phyloP scores from a whole-genome alignment of 2,888 invertebrate species.

The Temnothorax ravouxi region DNA sequence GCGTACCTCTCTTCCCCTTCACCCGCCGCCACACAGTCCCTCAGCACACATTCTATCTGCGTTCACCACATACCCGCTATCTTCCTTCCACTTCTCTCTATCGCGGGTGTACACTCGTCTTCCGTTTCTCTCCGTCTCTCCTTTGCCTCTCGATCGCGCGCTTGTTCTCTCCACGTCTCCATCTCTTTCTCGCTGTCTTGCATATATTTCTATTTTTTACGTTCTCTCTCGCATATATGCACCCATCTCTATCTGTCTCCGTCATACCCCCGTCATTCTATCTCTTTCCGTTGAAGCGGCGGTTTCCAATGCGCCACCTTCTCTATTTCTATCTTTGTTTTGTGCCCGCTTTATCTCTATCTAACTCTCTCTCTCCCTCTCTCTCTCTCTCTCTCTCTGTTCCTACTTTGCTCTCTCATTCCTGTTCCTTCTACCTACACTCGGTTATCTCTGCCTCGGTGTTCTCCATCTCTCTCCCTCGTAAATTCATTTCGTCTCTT shows the following conservation, averaged over 20 bases:
- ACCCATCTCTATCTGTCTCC: conserved; percentile 24
- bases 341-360: conserved; percentile 16
- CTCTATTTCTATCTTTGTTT: conserved; percentile 41
- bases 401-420: conserved; percentile 48
- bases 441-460: conserved; percentile 37
- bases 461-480: conserved; percentile 34
- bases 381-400: neutral
- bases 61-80: conserved; percentile 49
- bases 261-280: conserved; percentile 6
- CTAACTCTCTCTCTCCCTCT: conserved; percentile 27
- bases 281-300: conserved; percentile 40
- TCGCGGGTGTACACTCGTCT: conserved; percentile 57
- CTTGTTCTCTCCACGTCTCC: conserved; percentile 13
- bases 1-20: conserved; percentile 61
- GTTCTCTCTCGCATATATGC: conserved; percentile 46
- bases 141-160: conserved; percentile 13
- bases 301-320: conserved; percentile 31
- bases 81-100: conserved; percentile 49
- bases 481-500: conserved; percentile 45
- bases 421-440: conserved; percentile 39
- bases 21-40: conserved; percentile 15
- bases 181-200: conserved; percentile 40
- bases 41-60: conserved; percentile 45
- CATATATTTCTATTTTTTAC: conserved; percentile 54
- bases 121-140: conserved; percentile 36